These are phyloP conservation scores for Lycocerus yunnanus DNA, from an alignment of 2,888 invertebrate species.

Conservation along the genomic window DNA sequence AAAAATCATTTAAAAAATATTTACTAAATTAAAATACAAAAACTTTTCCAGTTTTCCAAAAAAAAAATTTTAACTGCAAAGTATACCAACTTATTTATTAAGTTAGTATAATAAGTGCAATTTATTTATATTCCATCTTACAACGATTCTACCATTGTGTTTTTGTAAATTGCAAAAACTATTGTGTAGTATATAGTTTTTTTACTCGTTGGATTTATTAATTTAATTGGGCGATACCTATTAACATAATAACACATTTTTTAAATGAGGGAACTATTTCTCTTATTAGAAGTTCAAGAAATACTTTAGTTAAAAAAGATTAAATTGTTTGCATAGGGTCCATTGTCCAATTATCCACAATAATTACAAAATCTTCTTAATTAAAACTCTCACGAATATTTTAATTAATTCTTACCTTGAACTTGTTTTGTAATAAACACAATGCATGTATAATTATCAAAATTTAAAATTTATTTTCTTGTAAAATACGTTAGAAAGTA, in stretches of 20 bases:
- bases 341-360: conserved; percentile 5
- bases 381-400: conserved; percentile 17
- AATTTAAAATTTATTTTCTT: neutral
- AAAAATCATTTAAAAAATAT: too few species aligned
- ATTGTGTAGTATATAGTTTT: neutral
- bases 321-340: conserved; percentile 18
- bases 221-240: neutral
- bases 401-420: conserved; percentile 13
- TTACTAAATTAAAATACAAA: too few species aligned
- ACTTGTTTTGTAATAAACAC: conserved; percentile 15
- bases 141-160: neutral
- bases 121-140: neutral
- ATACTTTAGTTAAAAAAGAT: conserved; percentile 5
- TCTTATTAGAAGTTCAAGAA: neutral
- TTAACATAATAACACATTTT: conserved; percentile 1
- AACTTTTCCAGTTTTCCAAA: too few species aligned
- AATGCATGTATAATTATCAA: conserved; percentile 1
- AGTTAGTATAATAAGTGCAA: too few species aligned
- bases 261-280: neutral
- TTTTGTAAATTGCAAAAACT: neutral
- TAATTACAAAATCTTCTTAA: conserved; percentile 16
- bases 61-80: too few species aligned
- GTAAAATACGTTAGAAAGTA: neutral
- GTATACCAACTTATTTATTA: too few species aligned
- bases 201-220: neutral